Evolutionary conservation across 2,113 vertebrate species (phyloP), one percentile per base, ranked within the genome.

Genomic region (Desmodus rotundus): DNA sequence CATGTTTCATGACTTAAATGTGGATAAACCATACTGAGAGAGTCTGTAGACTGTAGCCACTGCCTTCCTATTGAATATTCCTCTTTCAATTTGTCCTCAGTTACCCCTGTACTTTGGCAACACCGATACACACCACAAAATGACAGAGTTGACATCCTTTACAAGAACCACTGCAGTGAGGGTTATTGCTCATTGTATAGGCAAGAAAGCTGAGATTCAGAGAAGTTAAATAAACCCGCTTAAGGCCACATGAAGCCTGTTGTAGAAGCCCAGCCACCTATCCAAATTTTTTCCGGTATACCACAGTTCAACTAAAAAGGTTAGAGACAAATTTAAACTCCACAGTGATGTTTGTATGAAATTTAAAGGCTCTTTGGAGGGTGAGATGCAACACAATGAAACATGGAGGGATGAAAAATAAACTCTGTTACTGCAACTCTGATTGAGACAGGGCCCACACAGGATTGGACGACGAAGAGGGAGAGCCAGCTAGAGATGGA

Each of bases 301-400:
- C 43, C 58, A 78, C 50, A 85, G 54, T 91, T 96, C 91, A 97
- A 54, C 67, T 74, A 52, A 95, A 96, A 96, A 93, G 85, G 73
- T 83, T 50, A 82, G 52, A 94, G 92, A 94, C 67, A 92, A 96
- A 86, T 93, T 95, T 86, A 97, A 96, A 96, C 73, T 97, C 81
- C 50, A 95, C 86, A 95, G 86, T 83, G 41, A 28, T 91, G 28
- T 33, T 33, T 88, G n/a, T 82, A 31, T 91, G 77, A 86, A 68
- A 96, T 83, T 82, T 86, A 93, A 89, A 90, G 72, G 81, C 77
- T 93, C 90, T 92, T 92, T 84, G 65, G 38, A 97, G 84, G 26
- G 20, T 1, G 19, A 96, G 65, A 52, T 45, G 74, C 52, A 95
- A 90, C 65, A 72, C 91, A 89, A 14, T 91, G 88, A 96, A 94